Evolutionary conservation across 2,888 invertebrate species (phyloP), one percentile per base, ranked within the genome.

Genomic region (Drosophila koepferae): DNA sequence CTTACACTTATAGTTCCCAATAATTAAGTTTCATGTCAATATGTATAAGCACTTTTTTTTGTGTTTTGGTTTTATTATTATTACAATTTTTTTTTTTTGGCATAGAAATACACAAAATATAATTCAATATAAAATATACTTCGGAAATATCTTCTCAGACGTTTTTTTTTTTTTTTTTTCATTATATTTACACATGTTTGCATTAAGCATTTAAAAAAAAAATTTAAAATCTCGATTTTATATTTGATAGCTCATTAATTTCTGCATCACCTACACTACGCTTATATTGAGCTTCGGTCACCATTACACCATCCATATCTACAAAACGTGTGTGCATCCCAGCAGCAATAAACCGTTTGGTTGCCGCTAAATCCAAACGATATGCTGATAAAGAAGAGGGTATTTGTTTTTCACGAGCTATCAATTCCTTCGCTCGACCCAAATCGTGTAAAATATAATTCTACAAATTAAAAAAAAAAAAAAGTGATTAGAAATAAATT

Each of bases 241-340:
- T 16, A 0, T 46, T 28, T 46, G 2, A 28, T 23, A 28, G 0
- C 1, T 28, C 9, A 28, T 28, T 34, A 28, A 1, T 31, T 28
- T 12, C 20, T 10, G 41, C 2, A 1, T 62, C 55, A n/a, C 12
- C 3, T 10, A 53, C 18, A 18, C 59, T 68, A n/a, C 48, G 56
- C 3, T 65, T 67, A 20, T 70, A 69, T 46, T 76, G 75, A 14
- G 60, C 61, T 16, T 76, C 75, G 0, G 71, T 72, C 2, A 74
- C 66, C 63, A 72, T 72, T 18, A 69, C 60, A 3, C 74, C 74
- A 18, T 73, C 60, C 69, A 66, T 66, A 8, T 84, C 64, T 1
- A 74, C 64, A 48, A 79, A 79, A 10, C 88, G 83, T 2, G 70
- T 66, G 23, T 86, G 89, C 31, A 77, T 46, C 20, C 89, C 86